Evolutionary conservation across 2,797 vertebrate genomes (phyloP), one percentile per base, ranked within the genome.

Genomic region (Botia almorhae): DNA sequence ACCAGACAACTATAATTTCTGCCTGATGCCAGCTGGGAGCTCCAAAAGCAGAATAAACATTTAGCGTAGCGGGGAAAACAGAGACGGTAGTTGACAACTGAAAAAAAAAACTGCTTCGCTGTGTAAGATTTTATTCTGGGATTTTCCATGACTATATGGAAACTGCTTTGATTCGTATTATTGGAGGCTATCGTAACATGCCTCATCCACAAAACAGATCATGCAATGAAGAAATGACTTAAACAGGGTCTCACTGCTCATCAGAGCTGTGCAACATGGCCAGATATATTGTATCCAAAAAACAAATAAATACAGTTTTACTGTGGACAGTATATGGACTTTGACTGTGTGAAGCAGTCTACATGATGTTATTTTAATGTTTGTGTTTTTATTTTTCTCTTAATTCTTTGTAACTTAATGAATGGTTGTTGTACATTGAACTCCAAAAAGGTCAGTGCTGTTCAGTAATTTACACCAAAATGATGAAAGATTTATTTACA

Each of bases 1-100:
- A 53, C 82, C 84, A 91, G 90, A 92, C 89, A 90, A 89, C 89
- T 90, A 87, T 91, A 91, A 92, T 93, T 91, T 93, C 90, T 92
- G 70, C 90, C 90, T 89, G 78, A 90, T 87, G 84, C 76, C 65
- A 87, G 89, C 86, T 76, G 74, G 90, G 87, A 86, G 81, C 86
- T 92, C 89, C 83, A 78, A 73, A 82, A 80, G 80, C 76, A 82
- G 78, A 82, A 80, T 76, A 85, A 84, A 85, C 82, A 83, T 79
- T 82, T 83, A 79, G 75, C 51, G 23, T 74, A 73, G 70, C 16
- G 2, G 61, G 70, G 73, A 82, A 82, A 81, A 76, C 11, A 50
- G 51, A 79, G n/a, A 71, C 29, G 33, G 36, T 70, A 55, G 76
- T 77, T 17, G 63, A 85, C 81, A 78, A 79, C 83, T 85, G 58